Conservation (phyloP, 2,797 vertebrate genomes). For the Macropus fuliginosus region DNA sequence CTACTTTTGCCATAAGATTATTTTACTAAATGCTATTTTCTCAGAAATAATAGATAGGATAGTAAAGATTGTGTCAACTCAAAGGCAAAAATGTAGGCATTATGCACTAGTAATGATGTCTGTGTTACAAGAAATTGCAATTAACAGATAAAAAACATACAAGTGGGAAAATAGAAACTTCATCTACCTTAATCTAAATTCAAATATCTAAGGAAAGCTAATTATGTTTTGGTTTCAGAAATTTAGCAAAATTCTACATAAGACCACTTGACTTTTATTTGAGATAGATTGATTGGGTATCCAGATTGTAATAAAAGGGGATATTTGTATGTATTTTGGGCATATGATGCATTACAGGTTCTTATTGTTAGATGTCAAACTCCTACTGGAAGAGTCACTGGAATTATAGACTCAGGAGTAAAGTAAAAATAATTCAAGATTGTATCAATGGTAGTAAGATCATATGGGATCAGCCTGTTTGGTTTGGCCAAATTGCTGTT, state of each 20-base stretch:
- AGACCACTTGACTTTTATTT: not conserved
- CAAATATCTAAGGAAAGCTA: not conserved
- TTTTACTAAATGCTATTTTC: not conserved
- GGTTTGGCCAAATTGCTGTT: not conserved
- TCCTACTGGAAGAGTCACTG: not conserved
- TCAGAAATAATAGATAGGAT: not conserved
- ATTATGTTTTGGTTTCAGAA: slow-evolving; percentile 5
- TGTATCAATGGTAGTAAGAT: not conserved
- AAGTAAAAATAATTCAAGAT: not conserved
- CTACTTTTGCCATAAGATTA: not conserved
- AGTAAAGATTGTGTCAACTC: not conserved
- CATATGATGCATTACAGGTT: not conserved
- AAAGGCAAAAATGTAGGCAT: not conserved
- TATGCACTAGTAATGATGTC: not conserved
- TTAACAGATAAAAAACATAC: not conserved
- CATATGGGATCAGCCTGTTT: not conserved
- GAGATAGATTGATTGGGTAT: not conserved
- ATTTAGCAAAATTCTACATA: not conserved
- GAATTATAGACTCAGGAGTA: not conserved
- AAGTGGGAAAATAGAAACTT: not conserved
- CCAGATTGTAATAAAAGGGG: not conserved
- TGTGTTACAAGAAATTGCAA: not conserved
- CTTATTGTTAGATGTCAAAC: not conserved
- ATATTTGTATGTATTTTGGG: not conserved
- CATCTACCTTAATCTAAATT: not conserved